A percentile compares a stretch with the other conserved stretches of the same genome.
These are phyloP conservation scores for Clarias laeviceps DNA, from an alignment of 2,797 vertebrate genomes.

Conservation along the genomic window DNA sequence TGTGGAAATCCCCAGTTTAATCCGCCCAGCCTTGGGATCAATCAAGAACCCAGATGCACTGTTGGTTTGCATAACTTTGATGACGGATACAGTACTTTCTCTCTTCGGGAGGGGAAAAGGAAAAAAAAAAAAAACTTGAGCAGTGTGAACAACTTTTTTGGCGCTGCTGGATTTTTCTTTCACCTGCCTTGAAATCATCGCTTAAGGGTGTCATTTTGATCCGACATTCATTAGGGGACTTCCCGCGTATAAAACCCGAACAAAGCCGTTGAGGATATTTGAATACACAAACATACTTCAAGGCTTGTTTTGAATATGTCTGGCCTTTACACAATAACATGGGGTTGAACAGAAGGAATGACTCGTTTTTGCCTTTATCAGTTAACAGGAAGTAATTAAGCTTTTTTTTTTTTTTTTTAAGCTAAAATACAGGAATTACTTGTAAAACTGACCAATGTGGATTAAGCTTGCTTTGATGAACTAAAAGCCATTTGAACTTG, in stretches of 20 bases:
- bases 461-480: constrained; percentile 27
- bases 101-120: neutral
- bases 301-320: constrained; percentile 40
- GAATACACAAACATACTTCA: constrained; percentile 36
- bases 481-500: constrained; percentile 8
- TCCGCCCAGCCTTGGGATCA: neutral
- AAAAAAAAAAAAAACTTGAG: no score
- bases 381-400: constrained; percentile 43
- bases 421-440: constrained; percentile 30
- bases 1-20: constrained; percentile 4
- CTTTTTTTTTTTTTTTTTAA: neutral
- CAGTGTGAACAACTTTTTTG: neutral
- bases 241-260: constrained; percentile 15
- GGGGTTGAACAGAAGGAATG: neutral
- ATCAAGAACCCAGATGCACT: neutral
- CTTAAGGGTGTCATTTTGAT: neutral
- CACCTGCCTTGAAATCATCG: neutral
- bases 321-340: constrained; percentile 5
- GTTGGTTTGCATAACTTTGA: neutral
- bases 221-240: constrained; percentile 14
- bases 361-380: constrained; percentile 32
- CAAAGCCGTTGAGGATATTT: constrained; percentile 44
- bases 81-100: neutral
- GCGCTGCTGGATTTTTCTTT: neutral
- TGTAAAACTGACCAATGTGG: constrained; percentile 23